These are phyloP conservation scores for Diadophis punctatus DNA, from an alignment of 2,113 vertebrate genomes.

Conservation along the genomic window DNA sequence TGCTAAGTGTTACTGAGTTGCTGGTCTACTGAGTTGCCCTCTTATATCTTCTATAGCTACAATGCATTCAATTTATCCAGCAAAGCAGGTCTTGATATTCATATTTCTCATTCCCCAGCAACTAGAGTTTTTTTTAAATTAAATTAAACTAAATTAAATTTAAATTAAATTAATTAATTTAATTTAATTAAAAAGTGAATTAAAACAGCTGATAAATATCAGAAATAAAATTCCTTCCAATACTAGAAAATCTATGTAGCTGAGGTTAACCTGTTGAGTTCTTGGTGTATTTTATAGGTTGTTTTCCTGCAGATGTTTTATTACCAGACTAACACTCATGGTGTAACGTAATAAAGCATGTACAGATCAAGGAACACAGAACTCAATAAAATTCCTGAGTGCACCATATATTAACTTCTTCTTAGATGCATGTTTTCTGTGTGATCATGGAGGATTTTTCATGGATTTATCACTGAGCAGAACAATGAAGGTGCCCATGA, in stretches of 20 bases:
- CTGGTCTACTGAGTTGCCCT: not conserved
- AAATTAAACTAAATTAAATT: not conserved
- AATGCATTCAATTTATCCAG: not conserved
- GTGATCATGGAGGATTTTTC: not conserved
- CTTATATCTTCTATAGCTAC: not conserved
- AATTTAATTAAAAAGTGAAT: not conserved
- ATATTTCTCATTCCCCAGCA: not conserved
- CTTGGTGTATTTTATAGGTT: not conserved
- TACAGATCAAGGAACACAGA: not conserved
- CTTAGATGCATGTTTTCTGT: not conserved
- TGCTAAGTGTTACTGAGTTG: not conserved
- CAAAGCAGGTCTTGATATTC: not conserved
- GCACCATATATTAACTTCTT: not conserved
- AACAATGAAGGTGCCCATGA: not conserved
- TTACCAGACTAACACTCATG: not conserved
- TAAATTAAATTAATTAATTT: too few relatives aligned
- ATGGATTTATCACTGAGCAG: not conserved
- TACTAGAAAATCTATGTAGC: not conserved
- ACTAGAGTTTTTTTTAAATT: not conserved
- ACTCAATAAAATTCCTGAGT: not conserved
- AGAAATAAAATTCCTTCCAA: not conserved
- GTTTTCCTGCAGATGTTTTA: not conserved
- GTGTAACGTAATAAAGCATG: not conserved
- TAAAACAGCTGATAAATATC: not conserved
- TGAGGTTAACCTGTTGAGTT: not conserved